A percentile compares a stretch with the other conserved stretches of the same genome.
phyloP scores from a whole-genome alignment of 2,113 vertebrate species.

The Vidua chalybeata region DNA sequence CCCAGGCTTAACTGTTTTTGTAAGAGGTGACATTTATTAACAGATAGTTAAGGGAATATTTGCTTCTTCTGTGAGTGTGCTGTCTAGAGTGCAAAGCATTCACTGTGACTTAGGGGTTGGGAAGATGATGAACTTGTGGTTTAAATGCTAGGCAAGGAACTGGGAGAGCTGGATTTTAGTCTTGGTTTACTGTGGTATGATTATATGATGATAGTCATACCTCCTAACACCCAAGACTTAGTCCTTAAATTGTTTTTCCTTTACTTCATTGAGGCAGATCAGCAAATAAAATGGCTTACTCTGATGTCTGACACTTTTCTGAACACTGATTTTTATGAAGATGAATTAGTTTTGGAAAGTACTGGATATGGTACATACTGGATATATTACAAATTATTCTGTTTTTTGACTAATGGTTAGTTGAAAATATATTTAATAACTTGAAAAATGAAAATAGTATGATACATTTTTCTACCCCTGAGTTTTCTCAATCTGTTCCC shows the following conservation, averaged over 20 bases:
- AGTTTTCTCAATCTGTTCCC: neutral
- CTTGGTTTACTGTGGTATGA: neutral
- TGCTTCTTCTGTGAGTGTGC: neutral
- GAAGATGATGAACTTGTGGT: neutral
- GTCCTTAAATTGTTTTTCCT: neutral
- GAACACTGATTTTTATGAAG: neutral
- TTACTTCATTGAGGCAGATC: neutral
- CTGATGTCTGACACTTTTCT: neutral
- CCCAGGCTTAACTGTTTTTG: neutral
- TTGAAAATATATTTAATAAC: neutral
- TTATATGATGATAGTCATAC: neutral
- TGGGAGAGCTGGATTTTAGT: constrained; percentile 30
- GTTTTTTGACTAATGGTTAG: neutral
- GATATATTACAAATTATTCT: neutral
- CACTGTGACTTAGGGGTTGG: neutral
- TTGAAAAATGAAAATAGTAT: neutral
- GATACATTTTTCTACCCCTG: fast-evolving
- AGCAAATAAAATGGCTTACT: neutral
- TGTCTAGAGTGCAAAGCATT: neutral
- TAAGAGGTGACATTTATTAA: neutral
- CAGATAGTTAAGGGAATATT: neutral
- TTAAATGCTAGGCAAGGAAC: neutral
- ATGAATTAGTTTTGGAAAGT: neutral
- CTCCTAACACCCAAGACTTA: neutral
- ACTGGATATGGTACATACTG: neutral